These are phyloP conservation scores for Melipona bicolor DNA, from an alignment of 2,888 invertebrate species.

Conservation along the genomic window DNA sequence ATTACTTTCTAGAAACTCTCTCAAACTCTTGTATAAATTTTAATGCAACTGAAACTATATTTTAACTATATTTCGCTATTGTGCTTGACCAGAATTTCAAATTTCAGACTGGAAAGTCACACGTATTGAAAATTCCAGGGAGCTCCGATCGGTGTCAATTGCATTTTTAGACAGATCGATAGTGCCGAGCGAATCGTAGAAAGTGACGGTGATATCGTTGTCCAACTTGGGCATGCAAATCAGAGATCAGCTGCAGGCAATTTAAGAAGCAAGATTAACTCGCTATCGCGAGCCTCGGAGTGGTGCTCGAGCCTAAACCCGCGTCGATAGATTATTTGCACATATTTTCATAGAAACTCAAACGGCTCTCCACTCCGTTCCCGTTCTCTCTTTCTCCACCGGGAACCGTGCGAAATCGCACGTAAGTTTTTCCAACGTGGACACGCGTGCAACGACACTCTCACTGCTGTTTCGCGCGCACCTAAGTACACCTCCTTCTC, in stretches of 20 bases:
- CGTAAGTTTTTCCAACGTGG: not conserved
- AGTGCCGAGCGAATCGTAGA: not conserved
- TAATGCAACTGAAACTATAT: too few species aligned
- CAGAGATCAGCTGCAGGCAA: slow-evolving; percentile 1
- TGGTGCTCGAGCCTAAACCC: not conserved
- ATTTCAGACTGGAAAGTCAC: too few species aligned
- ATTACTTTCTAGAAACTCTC: not conserved
- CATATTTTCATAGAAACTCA: slow-evolving; percentile 57
- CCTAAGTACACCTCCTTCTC: slow-evolving; percentile 12
- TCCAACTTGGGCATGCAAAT: slow-evolving; percentile 22
- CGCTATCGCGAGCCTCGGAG: slow-evolving; percentile 3
- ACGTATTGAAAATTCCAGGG: not conserved
- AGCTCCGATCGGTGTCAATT: not conserved
- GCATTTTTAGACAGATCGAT: not conserved
- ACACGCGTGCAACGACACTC: slow-evolving; percentile 14
- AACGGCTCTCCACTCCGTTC: not conserved
- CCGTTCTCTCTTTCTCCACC: not conserved
- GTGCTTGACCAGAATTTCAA: not conserved
- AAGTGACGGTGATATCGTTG: slow-evolving; percentile 32
- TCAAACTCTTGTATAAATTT: too few species aligned
- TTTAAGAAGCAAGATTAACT: slow-evolving; percentile 23
- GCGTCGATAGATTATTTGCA: slow-evolving; percentile 40
- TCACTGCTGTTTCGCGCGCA: slow-evolving; percentile 12
- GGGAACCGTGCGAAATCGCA: slow-evolving; percentile 12
- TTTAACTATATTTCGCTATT: not conserved